phyloP scores from a whole-genome alignment of 2,797 vertebrate species.

The Spinus pinus region DNA sequence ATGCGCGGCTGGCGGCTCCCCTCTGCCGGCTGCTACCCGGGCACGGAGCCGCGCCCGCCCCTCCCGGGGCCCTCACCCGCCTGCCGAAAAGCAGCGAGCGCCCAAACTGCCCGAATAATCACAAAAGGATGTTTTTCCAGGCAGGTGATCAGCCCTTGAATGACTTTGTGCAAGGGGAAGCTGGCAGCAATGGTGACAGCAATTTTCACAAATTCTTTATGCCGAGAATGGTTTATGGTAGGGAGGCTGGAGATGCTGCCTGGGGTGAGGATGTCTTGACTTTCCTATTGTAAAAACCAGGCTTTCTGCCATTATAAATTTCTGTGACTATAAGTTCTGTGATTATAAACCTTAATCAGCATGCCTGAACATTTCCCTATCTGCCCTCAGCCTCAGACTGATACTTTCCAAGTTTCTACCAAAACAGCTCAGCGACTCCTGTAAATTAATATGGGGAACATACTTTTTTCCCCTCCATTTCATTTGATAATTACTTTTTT shows the following conservation, averaged over 20 bases:
- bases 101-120: background rate
- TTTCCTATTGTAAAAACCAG: background rate
- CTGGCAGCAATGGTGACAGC: background rate
- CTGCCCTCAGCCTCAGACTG: background rate
- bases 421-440: background rate
- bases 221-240: rapidly evolving
- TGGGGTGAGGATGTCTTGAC: background rate
- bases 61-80: rapidly evolving
- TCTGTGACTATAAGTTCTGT: background rate
- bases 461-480: background rate
- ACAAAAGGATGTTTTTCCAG: background rate
- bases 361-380: background rate
- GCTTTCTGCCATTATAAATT: background rate
- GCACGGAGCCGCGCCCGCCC: rapidly evolving
- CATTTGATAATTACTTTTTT: background rate
- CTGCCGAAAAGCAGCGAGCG: background rate
- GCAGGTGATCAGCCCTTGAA: background rate
- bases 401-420: background rate
- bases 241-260: background rate
- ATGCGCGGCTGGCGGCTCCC: background rate
- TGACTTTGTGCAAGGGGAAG: background rate
- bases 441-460: background rate
- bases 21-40: background rate
- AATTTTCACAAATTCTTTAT: background rate
- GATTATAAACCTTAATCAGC: background rate